Percentiles rank a stretch among this genome's conserved stretches.
These are phyloP conservation scores for Spizella passerina DNA, from an alignment of 2,797 vertebrate genomes.

Conservation along the genomic window DNA sequence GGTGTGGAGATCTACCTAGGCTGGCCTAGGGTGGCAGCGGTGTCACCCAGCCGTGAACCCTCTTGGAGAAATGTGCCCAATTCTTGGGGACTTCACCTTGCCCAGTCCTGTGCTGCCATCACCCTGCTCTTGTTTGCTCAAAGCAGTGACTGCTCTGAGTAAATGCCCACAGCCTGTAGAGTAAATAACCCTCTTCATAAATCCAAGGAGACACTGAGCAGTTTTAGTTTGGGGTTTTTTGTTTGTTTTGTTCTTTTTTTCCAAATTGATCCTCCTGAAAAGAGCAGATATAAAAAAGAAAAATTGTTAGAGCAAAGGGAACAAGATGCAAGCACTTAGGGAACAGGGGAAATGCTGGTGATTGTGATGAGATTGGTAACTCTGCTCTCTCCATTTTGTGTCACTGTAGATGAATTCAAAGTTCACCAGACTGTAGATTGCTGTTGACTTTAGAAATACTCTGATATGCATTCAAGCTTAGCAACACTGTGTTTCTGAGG, in stretches of 20 bases:
- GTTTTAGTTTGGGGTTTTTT: not conserved
- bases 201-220: not conserved
- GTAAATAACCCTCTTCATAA: conserved; percentile 3
- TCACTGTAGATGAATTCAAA: not conserved
- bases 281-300: not conserved
- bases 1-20: not conserved
- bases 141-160: not conserved
- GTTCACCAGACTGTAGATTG: conserved; percentile 5
- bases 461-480: not conserved
- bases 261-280: not conserved
- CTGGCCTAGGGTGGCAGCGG: not conserved
- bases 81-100: not conserved
- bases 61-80: not conserved
- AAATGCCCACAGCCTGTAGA: not conserved
- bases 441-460: not conserved
- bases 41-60: not conserved
- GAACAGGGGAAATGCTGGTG: not conserved
- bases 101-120: not conserved
- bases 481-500: rapidly evolving
- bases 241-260: not conserved
- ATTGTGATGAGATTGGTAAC: not conserved
- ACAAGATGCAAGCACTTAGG: not conserved
- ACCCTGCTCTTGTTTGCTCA: not conserved
- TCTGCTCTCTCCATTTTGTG: not conserved
- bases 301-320: not conserved